Conservation (phyloP, 1,140 invertebrate species). For the Drosophila orosa region DNA sequence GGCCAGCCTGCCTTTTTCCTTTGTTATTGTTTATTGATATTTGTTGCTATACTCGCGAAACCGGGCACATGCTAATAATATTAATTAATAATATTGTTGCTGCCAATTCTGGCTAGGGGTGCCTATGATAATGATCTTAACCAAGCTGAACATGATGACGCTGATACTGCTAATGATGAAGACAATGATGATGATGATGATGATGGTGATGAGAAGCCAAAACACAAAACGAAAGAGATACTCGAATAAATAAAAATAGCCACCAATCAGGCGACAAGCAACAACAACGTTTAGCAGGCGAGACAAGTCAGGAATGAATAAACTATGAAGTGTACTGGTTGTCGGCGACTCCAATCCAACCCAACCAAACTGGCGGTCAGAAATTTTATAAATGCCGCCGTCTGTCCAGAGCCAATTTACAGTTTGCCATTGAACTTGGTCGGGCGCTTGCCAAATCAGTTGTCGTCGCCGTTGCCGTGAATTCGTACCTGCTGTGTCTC, state of each 20-base stretch:
- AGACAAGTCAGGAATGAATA: constrained; percentile 81
- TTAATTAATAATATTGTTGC: constrained; percentile 78
- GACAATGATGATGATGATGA: constrained; percentile 22
- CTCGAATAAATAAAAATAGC: constrained; percentile 46
- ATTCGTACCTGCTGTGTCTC: constrained; percentile 10
- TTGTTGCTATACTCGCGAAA: constrained; percentile 42
- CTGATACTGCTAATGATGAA: constrained; percentile 35
- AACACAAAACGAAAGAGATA: constrained; percentile 44
- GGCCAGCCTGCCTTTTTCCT: neutral
- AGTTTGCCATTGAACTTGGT: constrained; percentile 84
- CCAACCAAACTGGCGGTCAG: constrained; percentile 28
- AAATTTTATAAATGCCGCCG: constrained; percentile 83
- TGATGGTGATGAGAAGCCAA: constrained; percentile 50
- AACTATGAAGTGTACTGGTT: constrained; percentile 73
- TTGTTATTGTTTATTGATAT: constrained; percentile 52
- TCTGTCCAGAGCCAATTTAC: constrained; percentile 80
- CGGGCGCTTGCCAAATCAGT: constrained; percentile 72
- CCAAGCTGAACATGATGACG: neutral
- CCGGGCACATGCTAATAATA: constrained; percentile 78
- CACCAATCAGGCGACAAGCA: constrained; percentile 39
- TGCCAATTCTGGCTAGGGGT: constrained; percentile 57
- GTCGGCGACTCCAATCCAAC: constrained; percentile 10
- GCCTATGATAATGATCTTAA: constrained; percentile 14
- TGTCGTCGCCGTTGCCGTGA: constrained; percentile 7
- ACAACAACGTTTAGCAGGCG: constrained; percentile 35